A percentile compares a stretch with the other conserved stretches of the same genome.
phyloP scores from a whole-genome alignment of 2,797 vertebrate species.

The Silurus aristotelis region DNA sequence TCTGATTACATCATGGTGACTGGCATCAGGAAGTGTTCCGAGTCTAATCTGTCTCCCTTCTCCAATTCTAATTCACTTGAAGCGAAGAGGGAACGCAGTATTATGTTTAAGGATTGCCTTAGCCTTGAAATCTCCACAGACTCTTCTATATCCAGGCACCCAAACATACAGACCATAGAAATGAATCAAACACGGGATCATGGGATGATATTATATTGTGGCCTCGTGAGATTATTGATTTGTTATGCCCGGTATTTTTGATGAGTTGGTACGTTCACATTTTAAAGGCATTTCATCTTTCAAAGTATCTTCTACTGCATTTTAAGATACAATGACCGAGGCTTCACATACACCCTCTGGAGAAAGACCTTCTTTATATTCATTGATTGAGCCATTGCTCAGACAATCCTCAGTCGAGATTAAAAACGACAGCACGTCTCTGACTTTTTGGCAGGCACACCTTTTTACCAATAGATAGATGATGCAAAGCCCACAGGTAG shows the following conservation, averaged over 20 bases:
- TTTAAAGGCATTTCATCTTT: background rate
- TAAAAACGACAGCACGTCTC: constrained; percentile 40
- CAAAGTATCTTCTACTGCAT: constrained; percentile 4
- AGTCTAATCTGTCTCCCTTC: constrained; percentile 33
- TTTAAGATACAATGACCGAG: background rate
- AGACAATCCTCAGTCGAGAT: constrained; percentile 26
- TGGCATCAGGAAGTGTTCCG: constrained; percentile 44
- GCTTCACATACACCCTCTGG: background rate
- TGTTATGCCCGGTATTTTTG: background rate
- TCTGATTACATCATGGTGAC: constrained; percentile 42
- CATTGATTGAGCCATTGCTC: constrained; percentile 40
- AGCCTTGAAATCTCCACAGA: constrained; percentile 28
- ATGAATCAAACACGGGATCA: constrained; percentile 12
- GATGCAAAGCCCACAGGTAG: constrained; percentile 32
- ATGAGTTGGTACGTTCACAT: background rate
- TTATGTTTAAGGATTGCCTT: constrained; percentile 45
- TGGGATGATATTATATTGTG: background rate
- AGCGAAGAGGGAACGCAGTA: constrained; percentile 37
- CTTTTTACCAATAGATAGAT: constrained; percentile 29
- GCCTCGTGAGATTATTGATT: background rate
- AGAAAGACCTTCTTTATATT: constrained; percentile 15
- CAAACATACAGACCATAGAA: constrained; percentile 1
- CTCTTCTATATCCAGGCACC: constrained; percentile 27
- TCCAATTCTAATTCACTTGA: constrained; percentile 41
- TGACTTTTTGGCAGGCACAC: constrained; percentile 29